A percentile compares a stretch with the other conserved stretches of the same genome.
Evolutionary conservation across 1,140 invertebrate genomes (phyloP).

Genomic region (Phymastichus coffea): DNA sequence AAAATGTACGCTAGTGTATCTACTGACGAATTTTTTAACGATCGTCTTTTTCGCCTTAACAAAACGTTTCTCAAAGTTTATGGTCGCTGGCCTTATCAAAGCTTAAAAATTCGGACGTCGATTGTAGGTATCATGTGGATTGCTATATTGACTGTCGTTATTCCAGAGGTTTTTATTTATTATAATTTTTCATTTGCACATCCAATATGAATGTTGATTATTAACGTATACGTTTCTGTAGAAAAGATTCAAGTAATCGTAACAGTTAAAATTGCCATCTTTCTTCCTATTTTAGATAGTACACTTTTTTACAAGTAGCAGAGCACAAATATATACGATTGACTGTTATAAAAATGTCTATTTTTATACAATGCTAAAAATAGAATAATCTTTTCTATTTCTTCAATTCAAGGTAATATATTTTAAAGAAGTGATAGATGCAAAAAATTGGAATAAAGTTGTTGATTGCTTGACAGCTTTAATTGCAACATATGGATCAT

Average conservation of each 20-base stretch:
- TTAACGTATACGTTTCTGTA: no score
- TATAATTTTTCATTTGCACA: neutral
- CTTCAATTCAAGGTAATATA: conserved; percentile 7
- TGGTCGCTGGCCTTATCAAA: conserved; percentile 18
- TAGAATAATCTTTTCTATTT: no score
- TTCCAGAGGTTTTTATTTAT: conserved; percentile 4
- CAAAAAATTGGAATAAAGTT: neutral
- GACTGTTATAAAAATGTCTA: no score
- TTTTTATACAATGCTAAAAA: no score
- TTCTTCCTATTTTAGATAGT: no score
- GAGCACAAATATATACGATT: no score
- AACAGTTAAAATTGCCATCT: no score
- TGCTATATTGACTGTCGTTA: neutral
- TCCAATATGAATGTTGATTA: no score
- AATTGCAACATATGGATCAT: neutral
- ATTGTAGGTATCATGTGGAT: neutral
- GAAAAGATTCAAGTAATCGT: no score
- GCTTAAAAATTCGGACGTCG: neutral
- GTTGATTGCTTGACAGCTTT: neutral
- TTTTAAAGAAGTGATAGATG: neutral
- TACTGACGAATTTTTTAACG: neutral
- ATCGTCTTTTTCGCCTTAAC: neutral
- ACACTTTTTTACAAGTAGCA: no score
- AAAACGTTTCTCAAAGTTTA: neutral
- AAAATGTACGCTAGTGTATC: no score